A percentile compares a stretch with the other conserved stretches of the same genome.
Conservation (phyloP, 2,888 invertebrate genomes). For the Thecocarcelia acutangulata region DNA sequence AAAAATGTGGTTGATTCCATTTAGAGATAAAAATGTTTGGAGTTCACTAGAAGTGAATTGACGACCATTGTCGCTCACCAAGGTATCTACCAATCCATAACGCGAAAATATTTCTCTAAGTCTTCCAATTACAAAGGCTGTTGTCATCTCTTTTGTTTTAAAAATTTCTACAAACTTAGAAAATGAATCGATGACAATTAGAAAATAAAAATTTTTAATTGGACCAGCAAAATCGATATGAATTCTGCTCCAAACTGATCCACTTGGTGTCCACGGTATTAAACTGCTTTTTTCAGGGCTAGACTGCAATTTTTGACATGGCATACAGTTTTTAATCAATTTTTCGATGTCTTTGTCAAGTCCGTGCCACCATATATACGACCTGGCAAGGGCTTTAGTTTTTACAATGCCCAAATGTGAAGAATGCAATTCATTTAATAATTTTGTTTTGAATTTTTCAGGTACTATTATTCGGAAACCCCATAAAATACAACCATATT, state of each 20-base stretch:
- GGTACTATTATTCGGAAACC: constrained; percentile 29
- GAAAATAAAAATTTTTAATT: no score
- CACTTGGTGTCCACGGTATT: constrained; percentile 61
- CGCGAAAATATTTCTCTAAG: constrained; percentile 53
- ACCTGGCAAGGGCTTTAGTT: no score
- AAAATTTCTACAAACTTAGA: constrained; percentile 65
- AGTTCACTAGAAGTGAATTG: constrained; percentile 54
- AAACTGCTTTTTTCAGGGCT: constrained; percentile 64
- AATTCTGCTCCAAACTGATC: constrained; percentile 58
- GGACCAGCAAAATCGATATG: no score
- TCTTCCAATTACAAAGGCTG: constrained; percentile 50
- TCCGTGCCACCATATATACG: no score
- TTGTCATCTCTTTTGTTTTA: constrained; percentile 65
- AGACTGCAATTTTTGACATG: constrained; percentile 60
- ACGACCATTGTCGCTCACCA: constrained; percentile 53
- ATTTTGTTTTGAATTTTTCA: constrained; percentile 13
- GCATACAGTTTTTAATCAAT: constrained; percentile 53
- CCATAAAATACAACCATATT: no score
- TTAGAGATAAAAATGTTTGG: constrained; percentile 12
- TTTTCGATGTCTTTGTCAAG: constrained; percentile 60
- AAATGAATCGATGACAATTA: no score
- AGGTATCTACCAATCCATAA: constrained; percentile 40
- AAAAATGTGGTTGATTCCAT: constrained; percentile 47
- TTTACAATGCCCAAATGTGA: no score
- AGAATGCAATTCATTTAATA: constrained; percentile 10